Evolutionary conservation across 2,888 invertebrate species (phyloP).

Genomic region (Argynnis bischoffii): DNA sequence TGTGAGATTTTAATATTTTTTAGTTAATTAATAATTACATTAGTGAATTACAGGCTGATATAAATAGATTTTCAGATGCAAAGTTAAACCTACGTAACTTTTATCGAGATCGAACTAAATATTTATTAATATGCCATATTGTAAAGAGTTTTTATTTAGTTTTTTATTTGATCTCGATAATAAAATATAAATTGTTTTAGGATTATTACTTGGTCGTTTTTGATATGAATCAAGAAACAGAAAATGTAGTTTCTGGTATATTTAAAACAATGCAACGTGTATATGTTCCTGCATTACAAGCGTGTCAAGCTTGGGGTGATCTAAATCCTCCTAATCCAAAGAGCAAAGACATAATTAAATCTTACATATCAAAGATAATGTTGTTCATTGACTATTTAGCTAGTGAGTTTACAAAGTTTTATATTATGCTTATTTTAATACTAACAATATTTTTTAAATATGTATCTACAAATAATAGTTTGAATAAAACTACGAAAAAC

Average conservation of each 20-base stretch:
- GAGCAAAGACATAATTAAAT: constrained; percentile 63
- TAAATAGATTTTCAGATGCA: no score
- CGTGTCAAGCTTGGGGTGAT: constrained; percentile 70
- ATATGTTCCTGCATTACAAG: constrained; percentile 62
- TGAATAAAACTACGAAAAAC: no score
- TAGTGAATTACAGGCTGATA: background rate
- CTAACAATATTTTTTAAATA: background rate
- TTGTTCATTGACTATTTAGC: constrained; percentile 72
- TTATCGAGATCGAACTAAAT: no score
- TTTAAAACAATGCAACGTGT: constrained; percentile 60
- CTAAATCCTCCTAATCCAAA: constrained; percentile 74
- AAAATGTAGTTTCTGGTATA: constrained; percentile 73
- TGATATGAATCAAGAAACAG: constrained; percentile 64
- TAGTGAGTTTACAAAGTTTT: constrained; percentile 49
- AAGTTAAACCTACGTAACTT: no score
- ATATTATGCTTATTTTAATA: background rate
- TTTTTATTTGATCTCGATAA: no score
- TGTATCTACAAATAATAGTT: no score
- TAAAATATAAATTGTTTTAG: constrained; percentile 48
- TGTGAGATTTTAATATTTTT: constrained; percentile 59
- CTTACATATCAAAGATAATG: constrained; percentile 69
- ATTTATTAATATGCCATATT: no score
- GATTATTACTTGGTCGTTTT: constrained; percentile 64
- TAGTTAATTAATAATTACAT: no score
- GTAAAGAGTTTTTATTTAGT: no score